Evolutionary conservation across 2,797 vertebrate genomes (phyloP).

Genomic region (Eleutherodactylus coqui): DNA sequence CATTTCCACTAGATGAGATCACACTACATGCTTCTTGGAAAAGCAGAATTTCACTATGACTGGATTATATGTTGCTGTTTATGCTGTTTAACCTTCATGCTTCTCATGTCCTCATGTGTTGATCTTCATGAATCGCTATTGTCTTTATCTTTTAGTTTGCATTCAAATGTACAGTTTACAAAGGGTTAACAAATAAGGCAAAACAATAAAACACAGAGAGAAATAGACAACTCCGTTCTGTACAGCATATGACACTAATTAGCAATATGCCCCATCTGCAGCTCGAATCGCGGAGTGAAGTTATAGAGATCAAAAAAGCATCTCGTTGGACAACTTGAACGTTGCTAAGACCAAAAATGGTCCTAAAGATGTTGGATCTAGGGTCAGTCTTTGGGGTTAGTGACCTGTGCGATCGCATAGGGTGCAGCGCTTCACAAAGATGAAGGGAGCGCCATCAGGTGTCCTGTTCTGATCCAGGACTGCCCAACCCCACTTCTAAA

Average conservation of each 20-base stretch:
- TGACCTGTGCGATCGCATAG: too few relatives aligned
- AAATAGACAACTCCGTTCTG: background rate
- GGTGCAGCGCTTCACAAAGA: too few relatives aligned
- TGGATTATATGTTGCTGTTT: background rate
- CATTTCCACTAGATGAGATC: slow-evolving; percentile 23
- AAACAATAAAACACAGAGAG: background rate
- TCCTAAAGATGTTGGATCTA: background rate
- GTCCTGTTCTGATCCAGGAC: too few relatives aligned
- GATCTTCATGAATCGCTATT: background rate
- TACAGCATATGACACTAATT: background rate
- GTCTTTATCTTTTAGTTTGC: background rate
- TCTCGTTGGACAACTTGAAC: background rate
- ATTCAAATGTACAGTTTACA: background rate
- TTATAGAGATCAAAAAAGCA: background rate
- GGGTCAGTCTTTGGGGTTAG: too few relatives aligned
- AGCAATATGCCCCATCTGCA: background rate
- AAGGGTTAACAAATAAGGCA: background rate
- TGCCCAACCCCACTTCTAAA: too few relatives aligned
- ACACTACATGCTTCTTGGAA: background rate
- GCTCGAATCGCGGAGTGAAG: too few relatives aligned
- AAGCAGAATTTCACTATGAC: background rate
- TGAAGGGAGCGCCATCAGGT: too few relatives aligned
- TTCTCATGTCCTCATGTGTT: background rate
- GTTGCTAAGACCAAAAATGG: background rate
- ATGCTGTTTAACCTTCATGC: background rate